These are phyloP conservation scores for Conus betulinus DNA, from an alignment of 1,140 invertebrate species.

Conservation along the genomic window DNA sequence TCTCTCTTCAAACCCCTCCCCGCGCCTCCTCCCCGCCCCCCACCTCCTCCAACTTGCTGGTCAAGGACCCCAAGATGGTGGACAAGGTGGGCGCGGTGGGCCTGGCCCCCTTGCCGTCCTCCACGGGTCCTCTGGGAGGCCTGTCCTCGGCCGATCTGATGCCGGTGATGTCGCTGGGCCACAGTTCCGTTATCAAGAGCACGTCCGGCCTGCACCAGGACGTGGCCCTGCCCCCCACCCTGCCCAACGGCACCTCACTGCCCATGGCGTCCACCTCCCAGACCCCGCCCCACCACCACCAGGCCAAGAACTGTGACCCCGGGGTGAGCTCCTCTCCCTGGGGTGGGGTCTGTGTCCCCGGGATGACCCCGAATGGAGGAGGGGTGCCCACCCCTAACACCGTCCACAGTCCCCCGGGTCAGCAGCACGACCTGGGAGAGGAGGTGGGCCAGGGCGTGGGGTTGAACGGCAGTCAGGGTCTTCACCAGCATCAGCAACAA, in stretches of 20 bases:
- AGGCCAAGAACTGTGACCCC: constrained; percentile 15
- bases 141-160: constrained; percentile 43
- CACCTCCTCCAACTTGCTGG: constrained; percentile 33
- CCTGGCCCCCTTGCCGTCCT: background rate
- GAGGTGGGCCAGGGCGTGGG: constrained; percentile 20
- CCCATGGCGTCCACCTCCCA: constrained; percentile 32
- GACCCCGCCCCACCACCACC: constrained; percentile 8
- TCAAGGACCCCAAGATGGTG: constrained; percentile 45
- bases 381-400: constrained; percentile 48
- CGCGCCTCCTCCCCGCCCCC: constrained; percentile 31
- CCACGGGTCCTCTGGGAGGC: constrained; percentile 36
- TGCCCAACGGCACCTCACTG: constrained; percentile 23
- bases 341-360: background rate
- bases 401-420: constrained; percentile 30
- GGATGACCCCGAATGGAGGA: constrained; percentile 32
- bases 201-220: constrained; percentile 47
- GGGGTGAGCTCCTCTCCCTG: background rate
- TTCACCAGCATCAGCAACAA: constrained; percentile 7
- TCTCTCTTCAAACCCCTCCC: constrained; percentile 49
- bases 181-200: constrained; percentile 69
- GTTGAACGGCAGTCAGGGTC: constrained; percentile 18
- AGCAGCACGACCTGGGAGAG: constrained; percentile 25
- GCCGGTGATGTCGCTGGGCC: constrained; percentile 49
- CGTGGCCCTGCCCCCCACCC: background rate
- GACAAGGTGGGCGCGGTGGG: background rate